These are phyloP conservation scores for Threskiornis aethiopicus DNA, from an alignment of 2,797 vertebrate genomes.

Conservation along the genomic window DNA sequence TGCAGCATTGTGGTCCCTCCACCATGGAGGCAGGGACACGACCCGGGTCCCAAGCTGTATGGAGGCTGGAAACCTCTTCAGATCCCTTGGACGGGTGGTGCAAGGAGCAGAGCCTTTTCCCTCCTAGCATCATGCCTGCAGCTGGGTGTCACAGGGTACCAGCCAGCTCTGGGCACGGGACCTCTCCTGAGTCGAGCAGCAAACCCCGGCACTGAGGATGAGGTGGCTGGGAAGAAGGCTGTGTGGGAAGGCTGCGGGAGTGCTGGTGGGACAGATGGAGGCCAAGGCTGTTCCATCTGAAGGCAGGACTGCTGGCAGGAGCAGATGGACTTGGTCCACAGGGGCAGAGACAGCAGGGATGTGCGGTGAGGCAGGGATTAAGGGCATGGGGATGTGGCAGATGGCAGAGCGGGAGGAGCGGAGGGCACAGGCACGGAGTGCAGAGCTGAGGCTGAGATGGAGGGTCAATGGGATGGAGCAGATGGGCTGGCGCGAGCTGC, in stretches of 20 bases:
- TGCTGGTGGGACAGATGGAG: slow-evolving; percentile 3
- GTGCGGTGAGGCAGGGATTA: neutral
- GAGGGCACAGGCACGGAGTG: neutral
- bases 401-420: slow-evolving; percentile 9
- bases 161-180: neutral
- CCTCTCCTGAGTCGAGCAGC: neutral
- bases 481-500: neutral
- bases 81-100: too few species aligned
- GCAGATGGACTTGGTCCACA: slow-evolving; percentile 39
- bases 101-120: neutral
- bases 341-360: neutral
- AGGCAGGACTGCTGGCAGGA: neutral
- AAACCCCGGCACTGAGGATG: neutral
- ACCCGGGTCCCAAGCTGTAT: neutral
- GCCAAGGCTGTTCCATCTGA: neutral
- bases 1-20: neutral
- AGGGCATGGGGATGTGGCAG: neutral
- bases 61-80: neutral
- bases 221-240: neutral
- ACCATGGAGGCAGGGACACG: fast-evolving
- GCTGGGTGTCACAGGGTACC: neutral
- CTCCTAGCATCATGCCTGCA: neutral
- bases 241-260: fast-evolving
- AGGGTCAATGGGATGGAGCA: neutral
- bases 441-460: neutral